Base-by-base conservation (phyloP, 2,113 vertebrate species). In the Speoplatyrhinus poulsoni region DNA sequence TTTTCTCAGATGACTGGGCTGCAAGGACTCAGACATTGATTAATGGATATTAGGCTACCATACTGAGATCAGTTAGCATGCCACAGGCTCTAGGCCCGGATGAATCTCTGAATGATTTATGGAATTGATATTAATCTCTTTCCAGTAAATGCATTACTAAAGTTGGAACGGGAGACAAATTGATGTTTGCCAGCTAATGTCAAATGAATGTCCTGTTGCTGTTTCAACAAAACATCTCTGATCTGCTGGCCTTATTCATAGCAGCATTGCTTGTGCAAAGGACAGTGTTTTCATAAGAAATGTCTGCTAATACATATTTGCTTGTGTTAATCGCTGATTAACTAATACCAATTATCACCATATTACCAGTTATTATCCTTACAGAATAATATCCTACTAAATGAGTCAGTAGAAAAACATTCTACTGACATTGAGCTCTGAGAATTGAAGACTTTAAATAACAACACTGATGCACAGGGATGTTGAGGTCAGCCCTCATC, bases 91-190 rank as follows among this genome's bases (percentile, higher is more conserved):
- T 83, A 86, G 90, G 89, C 94, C 92, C 86, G 88, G 93, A 94
- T 95, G 92, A 70, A 93, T 94, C 94, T 92, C 84, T 95, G 94
- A 95, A 95, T 96, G 95, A 97, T 97, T 96, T 95, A 97, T 96
- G 93, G 93, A 95, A 96, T 94, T 95, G 95, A 95, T 96, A 97
- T 95, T 95, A 95, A 96, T 97, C 94, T 96, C 92, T 93, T 95
- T 95, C 94, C 94, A 94, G 94, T 94, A 97, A 96, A 95, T 93
- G 95, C 93, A 94, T 94, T 95, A 93, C 93, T 90, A 92, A 92
- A 94, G 93, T 94, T 96, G 93, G 92, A 94, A 90, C 79, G 82
- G 59, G 80, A 85, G 87, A 91, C 91, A 92, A 94, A 95, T 94
- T 93, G 92, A 95, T 94, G 91, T 94, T 95, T 90, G 90, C 90